phyloP scores from a whole-genome alignment of 2,113 vertebrate genomes.

The Hymenochirus boettgeri region DNA sequence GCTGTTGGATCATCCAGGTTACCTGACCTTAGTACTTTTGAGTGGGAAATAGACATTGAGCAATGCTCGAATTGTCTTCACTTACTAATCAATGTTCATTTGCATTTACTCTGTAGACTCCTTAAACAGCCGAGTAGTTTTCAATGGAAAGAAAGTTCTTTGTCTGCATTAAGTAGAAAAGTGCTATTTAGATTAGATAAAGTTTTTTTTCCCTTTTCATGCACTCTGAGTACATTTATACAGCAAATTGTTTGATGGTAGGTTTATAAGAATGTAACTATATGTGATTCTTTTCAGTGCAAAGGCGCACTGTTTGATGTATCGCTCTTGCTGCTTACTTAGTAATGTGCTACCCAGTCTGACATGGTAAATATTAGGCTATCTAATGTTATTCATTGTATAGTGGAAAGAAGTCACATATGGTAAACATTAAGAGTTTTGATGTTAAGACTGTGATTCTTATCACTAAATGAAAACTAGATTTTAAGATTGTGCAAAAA shows the following conservation, averaged over 20 bases:
- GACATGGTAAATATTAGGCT: slow-evolving; percentile 12
- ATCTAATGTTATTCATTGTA: slow-evolving; percentile 23
- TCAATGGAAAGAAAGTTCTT: background rate
- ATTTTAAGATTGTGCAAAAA: slow-evolving; percentile 30
- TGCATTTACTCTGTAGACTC: background rate
- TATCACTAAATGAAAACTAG: slow-evolving; percentile 26
- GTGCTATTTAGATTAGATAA: background rate
- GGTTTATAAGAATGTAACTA: background rate
- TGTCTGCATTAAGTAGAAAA: background rate
- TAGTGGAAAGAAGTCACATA: background rate
- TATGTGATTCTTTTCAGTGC: background rate
- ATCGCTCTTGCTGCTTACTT: background rate
- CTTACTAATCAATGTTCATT: slow-evolving; percentile 5
- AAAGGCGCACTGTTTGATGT: background rate
- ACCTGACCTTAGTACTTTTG: slow-evolving; percentile 33
- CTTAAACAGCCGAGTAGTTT: slow-evolving; percentile 17
- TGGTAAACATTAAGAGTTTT: slow-evolving; percentile 35
- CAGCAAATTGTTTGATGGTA: background rate
- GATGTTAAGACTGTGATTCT: slow-evolving; percentile 21
- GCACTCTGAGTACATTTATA: background rate
- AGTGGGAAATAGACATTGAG: slow-evolving; percentile 23
- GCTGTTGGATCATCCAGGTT: slow-evolving; percentile 21
- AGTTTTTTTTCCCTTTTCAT: background rate
- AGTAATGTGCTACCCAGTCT: background rate
- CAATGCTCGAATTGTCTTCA: slow-evolving; percentile 30